phyloP scores from a whole-genome alignment of 2,113 vertebrate species.

The Tricholaema leucomelas region DNA sequence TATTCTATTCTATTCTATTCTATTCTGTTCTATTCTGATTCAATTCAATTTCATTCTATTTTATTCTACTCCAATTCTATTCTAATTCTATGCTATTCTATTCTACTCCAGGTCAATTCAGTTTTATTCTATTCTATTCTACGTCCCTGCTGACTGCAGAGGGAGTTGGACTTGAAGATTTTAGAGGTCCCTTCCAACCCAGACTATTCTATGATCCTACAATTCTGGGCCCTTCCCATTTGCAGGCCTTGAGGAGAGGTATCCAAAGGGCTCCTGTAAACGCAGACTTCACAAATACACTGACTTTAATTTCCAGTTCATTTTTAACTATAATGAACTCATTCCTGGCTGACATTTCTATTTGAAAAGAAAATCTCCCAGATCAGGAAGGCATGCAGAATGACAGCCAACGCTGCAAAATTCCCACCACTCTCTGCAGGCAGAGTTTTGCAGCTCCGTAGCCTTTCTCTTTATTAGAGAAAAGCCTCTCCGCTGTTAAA shows the following conservation, averaged over 20 bases:
- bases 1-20: no score
- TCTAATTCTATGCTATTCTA: no score
- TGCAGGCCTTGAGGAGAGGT: background rate
- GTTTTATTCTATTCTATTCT: no score
- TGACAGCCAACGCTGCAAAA: constrained; percentile 16
- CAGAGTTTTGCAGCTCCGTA: constrained; percentile 14
- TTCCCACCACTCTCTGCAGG: background rate
- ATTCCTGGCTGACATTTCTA: background rate
- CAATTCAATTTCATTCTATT: no score
- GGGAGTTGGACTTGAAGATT: no score
- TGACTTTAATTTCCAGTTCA: background rate
- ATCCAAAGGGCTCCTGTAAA: background rate
- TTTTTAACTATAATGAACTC: background rate
- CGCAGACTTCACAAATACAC: background rate
- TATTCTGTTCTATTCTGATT: no score
- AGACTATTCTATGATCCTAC: no score
- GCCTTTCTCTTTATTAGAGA: constrained; percentile 39
- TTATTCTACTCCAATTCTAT: no score
- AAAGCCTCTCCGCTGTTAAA: constrained; percentile 38
- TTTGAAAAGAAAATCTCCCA: constrained; percentile 4
- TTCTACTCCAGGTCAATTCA: no score
- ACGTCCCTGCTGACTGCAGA: no score
- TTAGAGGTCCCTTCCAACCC: no score
- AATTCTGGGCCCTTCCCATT: background rate
- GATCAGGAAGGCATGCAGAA: constrained; percentile 22